Percentiles rank a stretch among this genome's conserved stretches.
Evolutionary conservation across 2,797 vertebrate genomes (phyloP).

Genomic region (Dromococcyx pavoninus): DNA sequence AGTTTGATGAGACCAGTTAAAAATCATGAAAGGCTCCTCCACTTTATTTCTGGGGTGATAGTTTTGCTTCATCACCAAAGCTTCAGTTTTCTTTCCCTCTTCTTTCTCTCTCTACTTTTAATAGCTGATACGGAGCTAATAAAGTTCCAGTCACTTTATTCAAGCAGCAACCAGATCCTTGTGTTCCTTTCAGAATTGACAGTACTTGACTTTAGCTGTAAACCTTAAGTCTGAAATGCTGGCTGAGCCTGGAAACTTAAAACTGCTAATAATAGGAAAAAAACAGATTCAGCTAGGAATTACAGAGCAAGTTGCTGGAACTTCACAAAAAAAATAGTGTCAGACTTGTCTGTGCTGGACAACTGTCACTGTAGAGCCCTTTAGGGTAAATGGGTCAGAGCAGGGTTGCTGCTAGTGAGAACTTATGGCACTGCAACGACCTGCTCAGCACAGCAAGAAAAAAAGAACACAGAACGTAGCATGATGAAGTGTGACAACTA

Average conservation of each 20-base stretch:
- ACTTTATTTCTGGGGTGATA: neutral
- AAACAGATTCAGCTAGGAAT: neutral
- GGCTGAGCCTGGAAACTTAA: neutral
- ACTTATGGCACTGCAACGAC: neutral
- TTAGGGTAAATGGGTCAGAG: neutral
- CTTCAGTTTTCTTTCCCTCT: neutral
- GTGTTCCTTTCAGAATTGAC: neutral
- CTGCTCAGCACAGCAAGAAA: neutral
- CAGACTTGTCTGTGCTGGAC: neutral
- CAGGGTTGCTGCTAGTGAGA: neutral
- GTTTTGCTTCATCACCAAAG: neutral
- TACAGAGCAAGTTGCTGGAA: neutral
- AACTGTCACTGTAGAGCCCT: neutral
- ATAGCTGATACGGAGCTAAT: neutral
- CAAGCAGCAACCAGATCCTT: neutral
- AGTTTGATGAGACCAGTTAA: neutral
- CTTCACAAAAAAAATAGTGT: neutral
- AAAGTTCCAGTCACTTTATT: neutral
- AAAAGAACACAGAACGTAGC: neutral
- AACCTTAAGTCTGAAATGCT: neutral
- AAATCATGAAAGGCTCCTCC: neutral
- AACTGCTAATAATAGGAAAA: neutral
- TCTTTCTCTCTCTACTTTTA: neutral
- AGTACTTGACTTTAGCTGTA: neutral
- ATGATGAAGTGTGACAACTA: neutral